Evolutionary conservation across 1,140 invertebrate species (phyloP), one percentile per base, ranked within the genome.

Genomic region (Drosophila navojoa): DNA sequence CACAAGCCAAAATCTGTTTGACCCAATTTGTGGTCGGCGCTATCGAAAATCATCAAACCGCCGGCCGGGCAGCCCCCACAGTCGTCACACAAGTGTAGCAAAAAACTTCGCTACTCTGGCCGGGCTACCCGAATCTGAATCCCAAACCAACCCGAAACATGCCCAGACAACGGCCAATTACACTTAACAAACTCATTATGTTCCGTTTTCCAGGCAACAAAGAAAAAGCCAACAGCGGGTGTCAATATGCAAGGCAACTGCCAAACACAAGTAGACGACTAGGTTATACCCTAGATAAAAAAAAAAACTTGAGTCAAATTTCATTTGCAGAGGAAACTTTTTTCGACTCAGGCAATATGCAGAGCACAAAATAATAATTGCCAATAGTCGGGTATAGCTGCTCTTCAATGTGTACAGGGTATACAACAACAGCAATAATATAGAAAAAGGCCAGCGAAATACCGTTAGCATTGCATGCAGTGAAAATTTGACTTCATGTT

Each of bases 121-220:
- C 55, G 40, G 35, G 49, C 15, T 59, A 38, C 38, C 16, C 16
- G 42, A 16, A 16, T 16, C 70, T 45, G 42, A 16, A 16, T 16
- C 70, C 70, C 49, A 54, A 69, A 62, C 44, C 64, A 69, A 62
- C 44, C 64, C 32, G 35, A 59, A 60, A 59, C 70, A 13, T 59
- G 42, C 57, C 57, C 75, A 52, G 58, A 25, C 63, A 61, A 73
- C 71, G 45, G 63, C 79, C 75, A 81, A 81, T 82, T 81, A 82
- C 79, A 82, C 75, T 81, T 81, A 82, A 81, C 79, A 82, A 81
- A 81, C 79, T 81, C 79, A 82, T 81, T 81, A 81, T 82, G 71
- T 82, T 82, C 64, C 69, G 60, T 61, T 64, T 77, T 67, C 62
- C 35, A 53, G 73, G 59, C 54, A 38, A 45, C 61, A 45, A 22